Base-by-base conservation (phyloP, 30 jellyfish, hydroid and myxozoan genomes). In the Clytia hemisphaerica region DNA sequence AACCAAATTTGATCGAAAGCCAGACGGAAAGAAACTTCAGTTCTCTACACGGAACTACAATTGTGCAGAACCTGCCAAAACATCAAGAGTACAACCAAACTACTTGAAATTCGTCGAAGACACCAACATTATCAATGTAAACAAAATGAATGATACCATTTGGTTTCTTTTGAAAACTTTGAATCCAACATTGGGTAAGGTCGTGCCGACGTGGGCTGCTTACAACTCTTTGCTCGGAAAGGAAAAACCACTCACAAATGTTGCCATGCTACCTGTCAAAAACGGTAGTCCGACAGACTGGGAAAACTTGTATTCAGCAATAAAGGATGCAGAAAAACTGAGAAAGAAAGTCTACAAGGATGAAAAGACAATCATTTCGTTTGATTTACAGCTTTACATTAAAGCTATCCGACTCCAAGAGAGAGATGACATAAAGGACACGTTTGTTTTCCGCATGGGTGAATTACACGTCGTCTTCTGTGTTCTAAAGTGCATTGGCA, bases 401-500 rank as follows among this genome's bases (percentile, higher is more conserved):
- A 42, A 42, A n/a, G 53, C 53, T 42, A 42, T 42, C 53, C 12
- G n/a, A 42, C 53, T 42, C 15, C 53, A 42, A 42, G n/a, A 12
- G 53, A 42, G 53, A n/a, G 15, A 12, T 42, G 53, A 42, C n/a
- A n/a, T 42, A 12, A 59, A 59, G 61, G 73, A 32, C 19, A 12
- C 15, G 22, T 59, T 21, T 21, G n/a, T 21, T 15, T 9, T 59
- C 61, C 10, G 73, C 22, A 6, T 59, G 28, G 73, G 73, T 6
- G 60, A 21, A 6, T 22, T 59, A 7, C 61, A 59, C 22, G 15
- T 59, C 61, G 28, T 59, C 22, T 9, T 15, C 6, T 21, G 40
- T 7, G 73, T 28, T 32, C 24, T 59, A 60, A 59, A 59, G 15
- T 27, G 58, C 15, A 21, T 59, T 27, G 73, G 73, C 15, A 59